Evolutionary conservation across 2,888 invertebrate species (phyloP).

Genomic region (Drosophila paramelanica): DNA sequence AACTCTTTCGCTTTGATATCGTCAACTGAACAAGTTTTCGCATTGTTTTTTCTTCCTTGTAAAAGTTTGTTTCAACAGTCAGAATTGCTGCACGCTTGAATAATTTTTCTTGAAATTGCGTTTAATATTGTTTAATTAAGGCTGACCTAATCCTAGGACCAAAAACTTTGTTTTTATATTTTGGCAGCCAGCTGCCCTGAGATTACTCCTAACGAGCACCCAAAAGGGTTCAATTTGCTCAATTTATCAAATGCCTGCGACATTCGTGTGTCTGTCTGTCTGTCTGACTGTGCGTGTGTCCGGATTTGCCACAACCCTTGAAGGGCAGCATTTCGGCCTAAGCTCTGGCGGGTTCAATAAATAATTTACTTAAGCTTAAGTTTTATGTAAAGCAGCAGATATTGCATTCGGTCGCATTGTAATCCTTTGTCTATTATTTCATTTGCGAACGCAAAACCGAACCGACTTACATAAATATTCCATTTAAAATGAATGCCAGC

Average conservation of each 20-base stretch:
- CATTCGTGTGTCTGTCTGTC: slow-evolving; percentile 14
- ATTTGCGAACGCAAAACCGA: slow-evolving; percentile 48
- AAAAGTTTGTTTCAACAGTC: slow-evolving; percentile 16
- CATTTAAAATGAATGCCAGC: slow-evolving; percentile 69
- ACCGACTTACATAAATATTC: slow-evolving; percentile 76
- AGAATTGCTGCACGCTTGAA: slow-evolving; percentile 53
- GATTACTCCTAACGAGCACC: not conserved
- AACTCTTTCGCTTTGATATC: slow-evolving; percentile 25
- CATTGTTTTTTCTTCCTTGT: not conserved
- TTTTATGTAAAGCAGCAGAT: slow-evolving; percentile 74
- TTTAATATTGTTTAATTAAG: slow-evolving; percentile 68
- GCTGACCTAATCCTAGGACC: slow-evolving; percentile 16
- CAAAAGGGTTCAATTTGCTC: slow-evolving; percentile 42
- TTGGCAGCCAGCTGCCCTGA: slow-evolving; percentile 21
- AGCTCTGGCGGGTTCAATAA: slow-evolving; percentile 62
- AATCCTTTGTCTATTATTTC: slow-evolving; percentile 79
- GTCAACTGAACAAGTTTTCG: slow-evolving; percentile 4
- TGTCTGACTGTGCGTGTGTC: slow-evolving; percentile 7
- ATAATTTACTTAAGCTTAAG: slow-evolving; percentile 77
- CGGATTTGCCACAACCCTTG: slow-evolving; percentile 3
- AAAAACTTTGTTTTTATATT: slow-evolving; percentile 25
- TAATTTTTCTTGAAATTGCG: slow-evolving; percentile 47
- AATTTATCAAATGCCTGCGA: slow-evolving; percentile 50
- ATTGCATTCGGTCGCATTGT: slow-evolving; percentile 47
- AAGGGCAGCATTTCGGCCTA: slow-evolving; percentile 14